Conservation (phyloP, 2,888 invertebrate species). For the Steinernema carpocapsae region DNA sequence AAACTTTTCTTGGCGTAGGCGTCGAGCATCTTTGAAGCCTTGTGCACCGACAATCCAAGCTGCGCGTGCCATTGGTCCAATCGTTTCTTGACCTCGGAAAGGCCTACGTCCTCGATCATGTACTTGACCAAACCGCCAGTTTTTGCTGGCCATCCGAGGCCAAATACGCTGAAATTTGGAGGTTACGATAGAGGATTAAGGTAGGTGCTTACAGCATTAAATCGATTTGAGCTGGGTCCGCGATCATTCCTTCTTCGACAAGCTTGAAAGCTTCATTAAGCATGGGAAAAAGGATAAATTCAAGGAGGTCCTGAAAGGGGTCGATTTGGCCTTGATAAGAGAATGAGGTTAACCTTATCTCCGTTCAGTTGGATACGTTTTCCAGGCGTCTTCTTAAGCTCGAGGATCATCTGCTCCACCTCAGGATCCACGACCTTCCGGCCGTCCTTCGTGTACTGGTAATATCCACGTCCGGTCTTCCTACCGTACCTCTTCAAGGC, state of each 20-base stretch:
- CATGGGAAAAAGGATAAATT: conserved; percentile 55
- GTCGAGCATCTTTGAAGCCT: conserved; percentile 19
- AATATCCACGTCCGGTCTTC: conserved; percentile 58
- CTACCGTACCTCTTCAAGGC: conserved; percentile 50
- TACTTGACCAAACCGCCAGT: conserved; percentile 56
- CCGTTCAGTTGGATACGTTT: not conserved
- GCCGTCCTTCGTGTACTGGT: conserved; percentile 48
- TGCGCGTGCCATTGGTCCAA: conserved; percentile 18
- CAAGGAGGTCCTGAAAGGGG: conserved; percentile 49
- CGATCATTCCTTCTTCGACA: conserved; percentile 56
- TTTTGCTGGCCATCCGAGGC: conserved; percentile 56
- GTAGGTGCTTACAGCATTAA: conserved; percentile 56
- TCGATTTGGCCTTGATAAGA: not conserved
- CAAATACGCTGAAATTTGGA: conserved; percentile 50
- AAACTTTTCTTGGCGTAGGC: not conserved
- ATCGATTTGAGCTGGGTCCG: conserved; percentile 51
- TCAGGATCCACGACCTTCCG: conserved; percentile 54
- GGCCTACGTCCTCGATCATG: not conserved
- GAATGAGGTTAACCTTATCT: conserved; percentile 31
- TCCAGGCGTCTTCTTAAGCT: conserved; percentile 10
- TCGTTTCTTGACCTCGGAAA: not conserved
- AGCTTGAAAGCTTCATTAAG: conserved; percentile 57
- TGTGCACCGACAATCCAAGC: not conserved
- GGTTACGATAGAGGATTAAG: conserved; percentile 12
- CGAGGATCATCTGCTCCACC: conserved; percentile 37